phyloP scores from a whole-genome alignment of 2,888 invertebrate species.

The Leptinotarsa peninsularis region DNA sequence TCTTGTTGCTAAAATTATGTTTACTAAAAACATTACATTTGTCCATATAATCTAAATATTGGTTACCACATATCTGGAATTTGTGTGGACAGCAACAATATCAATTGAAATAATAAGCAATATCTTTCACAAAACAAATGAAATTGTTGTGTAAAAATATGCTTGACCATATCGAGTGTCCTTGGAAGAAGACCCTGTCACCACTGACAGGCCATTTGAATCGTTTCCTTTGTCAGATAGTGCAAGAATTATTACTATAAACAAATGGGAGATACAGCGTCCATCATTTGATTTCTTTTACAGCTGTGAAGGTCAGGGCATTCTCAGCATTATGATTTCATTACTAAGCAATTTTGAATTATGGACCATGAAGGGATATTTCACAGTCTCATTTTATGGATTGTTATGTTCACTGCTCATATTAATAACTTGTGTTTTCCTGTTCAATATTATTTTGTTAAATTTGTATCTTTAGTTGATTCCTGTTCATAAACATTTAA shows the following conservation, averaged over 20 bases:
- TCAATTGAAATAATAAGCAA: too few relatives aligned
- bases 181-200: neutral
- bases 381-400: neutral
- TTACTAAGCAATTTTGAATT: slow-evolving; percentile 7
- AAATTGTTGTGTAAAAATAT: neutral
- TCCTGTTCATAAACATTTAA: too few relatives aligned
- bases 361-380: neutral
- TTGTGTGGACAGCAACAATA: too few relatives aligned
- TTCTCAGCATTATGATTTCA: neutral
- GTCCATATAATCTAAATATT: too few relatives aligned
- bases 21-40: too few relatives aligned
- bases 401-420: neutral
- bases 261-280: neutral
- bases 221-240: neutral
- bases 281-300: neutral
- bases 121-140: too few relatives aligned
- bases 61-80: too few relatives aligned
- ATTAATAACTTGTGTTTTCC: too few relatives aligned
- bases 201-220: neutral
- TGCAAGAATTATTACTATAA: slow-evolving; percentile 3
- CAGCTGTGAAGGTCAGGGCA: slow-evolving; percentile 12
- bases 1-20: too few relatives aligned
- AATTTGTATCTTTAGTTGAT: too few relatives aligned
- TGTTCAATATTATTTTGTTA: too few relatives aligned
- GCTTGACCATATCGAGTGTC: too few relatives aligned